A percentile compares a stretch with the other conserved stretches of the same genome.
Evolutionary conservation across 2,888 invertebrate genomes (phyloP).

Genomic region (Torymus aiolomorphi): DNA sequence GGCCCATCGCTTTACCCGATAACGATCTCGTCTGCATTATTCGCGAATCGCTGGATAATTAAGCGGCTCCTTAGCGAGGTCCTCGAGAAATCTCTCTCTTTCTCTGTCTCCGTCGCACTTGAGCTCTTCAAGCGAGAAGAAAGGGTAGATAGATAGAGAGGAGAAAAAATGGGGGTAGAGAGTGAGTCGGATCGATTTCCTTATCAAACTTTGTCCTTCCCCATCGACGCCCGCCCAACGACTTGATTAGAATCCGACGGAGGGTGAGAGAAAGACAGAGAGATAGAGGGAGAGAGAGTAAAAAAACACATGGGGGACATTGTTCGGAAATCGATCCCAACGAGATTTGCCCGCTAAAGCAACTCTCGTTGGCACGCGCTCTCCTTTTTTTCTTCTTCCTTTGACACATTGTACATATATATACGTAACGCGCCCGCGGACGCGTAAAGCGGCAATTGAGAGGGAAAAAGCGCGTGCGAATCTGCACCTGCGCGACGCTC

Average conservation of each 20-base stretch:
- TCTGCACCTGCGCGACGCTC: conserved; percentile 19
- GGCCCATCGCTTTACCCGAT: not conserved
- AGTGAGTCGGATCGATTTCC: conserved; percentile 44
- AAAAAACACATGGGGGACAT: conserved; percentile 1
- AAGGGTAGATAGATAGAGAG: not conserved
- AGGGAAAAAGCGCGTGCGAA: conserved; percentile 12
- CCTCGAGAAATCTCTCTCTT: not conserved
- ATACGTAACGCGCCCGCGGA: not conserved
- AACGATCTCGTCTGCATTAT: conserved; percentile 26
- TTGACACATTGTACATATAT: no score
- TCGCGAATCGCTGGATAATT: conserved; percentile 46
- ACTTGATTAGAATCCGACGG: conserved; percentile 50
- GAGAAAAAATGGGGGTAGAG: conserved; percentile 1
- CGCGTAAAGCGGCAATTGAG: conserved; percentile 37
- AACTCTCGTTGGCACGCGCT: conserved; percentile 31
- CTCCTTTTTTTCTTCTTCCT: no score
- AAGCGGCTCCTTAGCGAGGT: conserved; percentile 13
- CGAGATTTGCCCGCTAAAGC: conserved; percentile 42
- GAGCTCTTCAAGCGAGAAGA: not conserved
- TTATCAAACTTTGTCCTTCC: conserved; percentile 51
- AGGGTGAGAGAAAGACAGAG: no score
- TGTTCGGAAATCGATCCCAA: conserved; percentile 45
- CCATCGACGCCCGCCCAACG: conserved; percentile 22
- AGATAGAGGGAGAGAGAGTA: no score
- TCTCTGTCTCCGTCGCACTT: no score